Evolutionary conservation across 2,797 vertebrate species (phyloP).

Genomic region (Cuculus canorus): DNA sequence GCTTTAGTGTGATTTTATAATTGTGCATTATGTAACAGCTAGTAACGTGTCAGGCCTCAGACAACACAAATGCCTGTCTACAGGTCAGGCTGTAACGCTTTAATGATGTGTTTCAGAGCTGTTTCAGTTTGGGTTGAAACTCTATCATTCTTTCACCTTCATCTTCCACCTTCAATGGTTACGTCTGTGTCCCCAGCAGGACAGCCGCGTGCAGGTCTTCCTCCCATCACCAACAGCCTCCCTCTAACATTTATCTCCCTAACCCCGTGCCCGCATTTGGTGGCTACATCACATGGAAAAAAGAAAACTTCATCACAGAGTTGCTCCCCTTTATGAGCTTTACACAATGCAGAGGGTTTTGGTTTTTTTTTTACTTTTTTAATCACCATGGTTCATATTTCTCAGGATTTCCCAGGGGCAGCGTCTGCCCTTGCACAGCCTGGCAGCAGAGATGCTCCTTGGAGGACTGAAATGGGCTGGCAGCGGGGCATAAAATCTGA

Average conservation of each 20-base stretch:
- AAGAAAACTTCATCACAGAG: background rate
- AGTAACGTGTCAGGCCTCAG: slow-evolving; percentile 18
- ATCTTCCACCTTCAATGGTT: background rate
- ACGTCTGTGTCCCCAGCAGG: background rate
- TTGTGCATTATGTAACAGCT: slow-evolving; percentile 55
- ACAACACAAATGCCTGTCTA: background rate
- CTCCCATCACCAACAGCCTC: background rate
- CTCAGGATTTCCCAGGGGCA: background rate
- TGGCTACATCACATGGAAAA: background rate
- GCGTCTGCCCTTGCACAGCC: background rate
- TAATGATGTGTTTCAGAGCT: background rate
- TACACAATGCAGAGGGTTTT: fast-evolving
- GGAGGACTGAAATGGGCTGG: background rate
- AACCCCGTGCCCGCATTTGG: background rate
- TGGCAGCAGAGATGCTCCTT: background rate
- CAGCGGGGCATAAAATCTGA: background rate
- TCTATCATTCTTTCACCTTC: background rate
- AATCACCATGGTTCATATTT: background rate
- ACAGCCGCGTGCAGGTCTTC: background rate
- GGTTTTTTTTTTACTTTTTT: background rate
- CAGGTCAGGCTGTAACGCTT: background rate
- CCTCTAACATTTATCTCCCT: background rate
- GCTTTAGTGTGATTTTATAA: slow-evolving; percentile 46
- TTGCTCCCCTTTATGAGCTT: background rate
- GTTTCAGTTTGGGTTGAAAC: background rate